Percentiles rank a stretch among this genome's conserved stretches.
Conservation (phyloP, 2,888 invertebrate species). For the Malthinus flaveolus region DNA sequence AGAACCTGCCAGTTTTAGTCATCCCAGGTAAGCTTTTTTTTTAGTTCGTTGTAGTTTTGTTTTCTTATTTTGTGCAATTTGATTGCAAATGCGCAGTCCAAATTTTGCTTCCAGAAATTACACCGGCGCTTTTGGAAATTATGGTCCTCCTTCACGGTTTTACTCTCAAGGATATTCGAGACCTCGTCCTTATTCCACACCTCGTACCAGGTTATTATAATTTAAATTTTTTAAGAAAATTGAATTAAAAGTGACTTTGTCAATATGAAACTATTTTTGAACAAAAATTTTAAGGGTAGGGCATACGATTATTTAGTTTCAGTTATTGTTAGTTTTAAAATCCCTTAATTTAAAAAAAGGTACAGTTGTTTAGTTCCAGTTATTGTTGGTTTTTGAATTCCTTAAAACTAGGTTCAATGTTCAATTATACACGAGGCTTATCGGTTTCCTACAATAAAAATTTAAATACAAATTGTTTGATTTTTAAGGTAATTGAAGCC, state of each 20-base stretch:
- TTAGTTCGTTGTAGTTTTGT: not conserved
- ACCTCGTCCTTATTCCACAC: constrained; percentile 33
- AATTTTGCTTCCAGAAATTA: constrained; percentile 46
- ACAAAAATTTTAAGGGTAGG: too few relatives aligned
- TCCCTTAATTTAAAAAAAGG: too few relatives aligned
- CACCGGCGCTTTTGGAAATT: constrained; percentile 47
- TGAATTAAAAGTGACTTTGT: not conserved
- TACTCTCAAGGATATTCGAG: constrained; percentile 55
- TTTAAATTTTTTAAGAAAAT: not conserved
- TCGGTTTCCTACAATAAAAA: too few relatives aligned
- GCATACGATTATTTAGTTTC: too few relatives aligned
- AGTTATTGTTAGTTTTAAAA: too few relatives aligned
- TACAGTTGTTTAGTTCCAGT: too few relatives aligned
- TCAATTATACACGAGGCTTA: too few relatives aligned
- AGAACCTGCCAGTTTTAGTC: constrained; percentile 52
- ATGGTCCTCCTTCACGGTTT: constrained; percentile 57
- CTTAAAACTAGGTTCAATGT: too few relatives aligned
- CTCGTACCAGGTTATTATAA: constrained; percentile 43
- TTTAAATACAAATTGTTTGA: too few relatives aligned
- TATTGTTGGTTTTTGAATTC: too few relatives aligned
- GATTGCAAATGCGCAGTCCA: constrained; percentile 16
- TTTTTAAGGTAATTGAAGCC: too few relatives aligned
- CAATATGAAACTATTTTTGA: too few relatives aligned
- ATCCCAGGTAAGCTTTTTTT: constrained; percentile 41
- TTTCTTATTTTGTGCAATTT: constrained; percentile 11